A percentile compares a stretch with the other conserved stretches of the same genome.
phyloP scores from a whole-genome alignment of 2,797 vertebrate species.

The Clarias platycephalus region DNA sequence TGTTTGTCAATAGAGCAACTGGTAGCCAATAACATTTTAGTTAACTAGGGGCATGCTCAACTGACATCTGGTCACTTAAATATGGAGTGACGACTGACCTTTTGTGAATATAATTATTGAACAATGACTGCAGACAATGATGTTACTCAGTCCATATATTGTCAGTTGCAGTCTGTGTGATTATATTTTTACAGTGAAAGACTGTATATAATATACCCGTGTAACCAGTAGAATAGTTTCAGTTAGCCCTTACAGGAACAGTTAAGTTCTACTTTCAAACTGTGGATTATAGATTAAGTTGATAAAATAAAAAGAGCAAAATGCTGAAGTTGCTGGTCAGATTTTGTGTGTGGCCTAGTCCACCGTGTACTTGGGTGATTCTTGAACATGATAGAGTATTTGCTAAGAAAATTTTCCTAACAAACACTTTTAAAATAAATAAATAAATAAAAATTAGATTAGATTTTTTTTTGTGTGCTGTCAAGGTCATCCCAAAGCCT shows the following conservation, averaged over 20 bases:
- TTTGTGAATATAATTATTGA: background rate
- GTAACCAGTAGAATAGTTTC: background rate
- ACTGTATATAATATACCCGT: background rate
- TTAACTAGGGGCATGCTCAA: background rate
- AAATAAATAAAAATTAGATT: too few species aligned
- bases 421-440: too few species aligned
- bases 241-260: background rate
- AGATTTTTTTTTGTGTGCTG: too few species aligned
- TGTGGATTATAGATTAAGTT: too few species aligned
- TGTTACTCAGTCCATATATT: background rate
- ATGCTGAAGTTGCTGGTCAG: background rate
- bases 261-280: background rate
- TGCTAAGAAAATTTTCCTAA: too few species aligned
- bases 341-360: background rate
- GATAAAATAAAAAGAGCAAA: too few species aligned
- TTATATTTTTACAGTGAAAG: background rate
- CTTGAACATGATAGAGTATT: too few species aligned
- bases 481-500: too few species aligned
- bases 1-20: background rate
- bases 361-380: background rate
- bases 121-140: background rate
- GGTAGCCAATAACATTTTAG: background rate
- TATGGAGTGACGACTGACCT: too few species aligned
- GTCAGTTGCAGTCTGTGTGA: background rate
- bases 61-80: background rate